Percentiles rank a stretch among this genome's conserved stretches.
Evolutionary conservation across 2,888 invertebrate species (phyloP).

Genomic region (Eristalis intricaria): DNA sequence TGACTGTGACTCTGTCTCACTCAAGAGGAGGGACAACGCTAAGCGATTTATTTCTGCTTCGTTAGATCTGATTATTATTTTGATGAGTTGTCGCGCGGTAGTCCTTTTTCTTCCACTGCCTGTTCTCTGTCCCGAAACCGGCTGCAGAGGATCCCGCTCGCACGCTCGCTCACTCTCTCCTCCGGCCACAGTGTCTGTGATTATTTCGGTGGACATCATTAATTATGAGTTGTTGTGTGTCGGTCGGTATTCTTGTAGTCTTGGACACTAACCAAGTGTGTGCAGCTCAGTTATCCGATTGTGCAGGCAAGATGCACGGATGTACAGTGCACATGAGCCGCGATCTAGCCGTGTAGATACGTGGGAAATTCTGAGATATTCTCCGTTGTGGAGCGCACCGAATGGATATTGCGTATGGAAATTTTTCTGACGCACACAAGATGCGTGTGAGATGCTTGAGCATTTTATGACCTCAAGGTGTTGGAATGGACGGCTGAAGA

Average conservation of each 20-base stretch:
- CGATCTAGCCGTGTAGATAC: slow-evolving; percentile 19
- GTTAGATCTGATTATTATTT: slow-evolving; percentile 74
- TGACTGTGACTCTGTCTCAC: slow-evolving; percentile 18
- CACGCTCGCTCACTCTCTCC: background rate
- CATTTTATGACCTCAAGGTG: slow-evolving; percentile 30
- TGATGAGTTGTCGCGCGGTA: slow-evolving; percentile 71
- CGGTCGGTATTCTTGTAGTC: slow-evolving; percentile 22
- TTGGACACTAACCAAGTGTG: slow-evolving; percentile 34
- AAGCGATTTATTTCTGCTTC: slow-evolving; percentile 75
- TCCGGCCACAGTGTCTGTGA: background rate
- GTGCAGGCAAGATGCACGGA: slow-evolving; percentile 32
- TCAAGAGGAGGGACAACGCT: slow-evolving; percentile 67
- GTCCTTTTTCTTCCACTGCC: slow-evolving; percentile 36
- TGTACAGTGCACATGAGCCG: background rate
- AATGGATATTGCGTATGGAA: slow-evolving; percentile 1
- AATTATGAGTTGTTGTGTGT: slow-evolving; percentile 57
- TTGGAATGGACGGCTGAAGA: background rate
- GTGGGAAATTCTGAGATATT: slow-evolving; percentile 42
- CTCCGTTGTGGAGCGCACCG: background rate
- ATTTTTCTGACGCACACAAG: background rate
- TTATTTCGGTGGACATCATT: slow-evolving; percentile 68
- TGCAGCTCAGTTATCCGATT: slow-evolving; percentile 8
- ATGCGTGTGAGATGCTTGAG: slow-evolving; percentile 2
- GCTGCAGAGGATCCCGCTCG: background rate
- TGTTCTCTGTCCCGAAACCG: background rate